Evolutionary conservation across 2,113 vertebrate species (phyloP), one percentile per base, ranked within the genome.

Genomic region (Hystrix brachyura): DNA sequence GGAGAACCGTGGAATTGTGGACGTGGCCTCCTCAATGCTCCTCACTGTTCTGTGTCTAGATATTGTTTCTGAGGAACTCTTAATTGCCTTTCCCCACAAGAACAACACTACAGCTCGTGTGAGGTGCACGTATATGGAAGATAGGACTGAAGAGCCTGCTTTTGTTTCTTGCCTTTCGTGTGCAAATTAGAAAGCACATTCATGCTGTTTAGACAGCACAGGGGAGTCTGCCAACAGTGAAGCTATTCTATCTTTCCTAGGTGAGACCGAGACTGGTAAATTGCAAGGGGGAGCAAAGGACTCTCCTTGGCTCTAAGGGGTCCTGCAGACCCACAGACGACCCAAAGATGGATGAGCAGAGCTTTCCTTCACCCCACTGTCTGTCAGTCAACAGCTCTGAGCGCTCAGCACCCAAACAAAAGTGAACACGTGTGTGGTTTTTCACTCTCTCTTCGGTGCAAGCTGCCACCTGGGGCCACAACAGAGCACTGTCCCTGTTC

Each of bases 41-140:
- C 97, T 98, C 97, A 95, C 95, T 94, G 83, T 88, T 95, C 29
- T 97, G 95, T 94, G 98, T 98, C 99, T 98, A 98, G 98, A 98
- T 98, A 97, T 96, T 97, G 97, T 98, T 98, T 98, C 96, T 87
- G 78, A 98, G 95, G 87, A 96, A 88, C 88, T 95, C 48, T 82
- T 93, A 89, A 96, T 91, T 94, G 64, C 38, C 72, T 98, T 97
- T 94, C 51, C 94, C 92, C 60, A 25, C 83, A 89, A 91, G 89
- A 93, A 97, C 59, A 67, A 74, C 48, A 87, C 69, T 94, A 0
- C 90, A 85, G 87, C 85, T 92, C 64, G 64, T 7, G 18, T 34
- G 46, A 57, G 59, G 19, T 95, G 97, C 60, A 62, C 51, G 67
- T 92, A 55, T 27, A 85, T 55, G 69, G 95, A 97, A 97, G 79